Percentiles rank a stretch among this genome's conserved stretches.
Conservation (phyloP, 2,888 invertebrate genomes). For the Aspidapion aeneum region DNA sequence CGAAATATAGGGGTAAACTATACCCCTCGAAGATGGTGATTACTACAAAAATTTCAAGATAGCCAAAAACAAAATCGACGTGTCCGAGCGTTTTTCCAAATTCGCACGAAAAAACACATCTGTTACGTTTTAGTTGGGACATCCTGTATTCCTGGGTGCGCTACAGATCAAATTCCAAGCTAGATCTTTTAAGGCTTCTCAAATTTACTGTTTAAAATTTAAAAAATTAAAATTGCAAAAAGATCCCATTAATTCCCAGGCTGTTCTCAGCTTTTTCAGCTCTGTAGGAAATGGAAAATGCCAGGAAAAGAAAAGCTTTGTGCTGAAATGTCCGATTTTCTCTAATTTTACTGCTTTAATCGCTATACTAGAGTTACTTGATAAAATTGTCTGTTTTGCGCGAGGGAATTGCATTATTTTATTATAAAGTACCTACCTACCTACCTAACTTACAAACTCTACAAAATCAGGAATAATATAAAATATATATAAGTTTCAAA, state of each 20-base stretch:
- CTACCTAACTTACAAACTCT: neutral
- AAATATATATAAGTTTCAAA: no score
- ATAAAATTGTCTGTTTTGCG: neutral
- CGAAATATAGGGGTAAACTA: no score
- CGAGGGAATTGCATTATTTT: neutral
- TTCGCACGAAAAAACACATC: no score
- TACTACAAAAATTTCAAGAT: no score
- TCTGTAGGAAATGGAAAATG: neutral
- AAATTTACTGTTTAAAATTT: neutral
- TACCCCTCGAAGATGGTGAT: no score
- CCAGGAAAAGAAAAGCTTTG: neutral
- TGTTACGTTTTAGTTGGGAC: no score
- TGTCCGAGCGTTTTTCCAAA: no score
- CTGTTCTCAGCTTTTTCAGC: neutral
- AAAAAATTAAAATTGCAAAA: neutral
- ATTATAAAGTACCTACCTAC: conserved; percentile 2
- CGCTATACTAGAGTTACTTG: neutral
- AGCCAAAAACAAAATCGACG: no score
- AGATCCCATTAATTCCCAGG: neutral
- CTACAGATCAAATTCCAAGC: no score
- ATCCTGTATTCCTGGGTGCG: no score
- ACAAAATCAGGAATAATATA: no score
- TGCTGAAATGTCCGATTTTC: neutral
- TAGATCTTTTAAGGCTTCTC: no score
- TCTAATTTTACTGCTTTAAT: neutral